Evolutionary conservation across 92 coral and sea anemone species (phyloP).

Genomic region (Parazoanthus atlanticus): DNA sequence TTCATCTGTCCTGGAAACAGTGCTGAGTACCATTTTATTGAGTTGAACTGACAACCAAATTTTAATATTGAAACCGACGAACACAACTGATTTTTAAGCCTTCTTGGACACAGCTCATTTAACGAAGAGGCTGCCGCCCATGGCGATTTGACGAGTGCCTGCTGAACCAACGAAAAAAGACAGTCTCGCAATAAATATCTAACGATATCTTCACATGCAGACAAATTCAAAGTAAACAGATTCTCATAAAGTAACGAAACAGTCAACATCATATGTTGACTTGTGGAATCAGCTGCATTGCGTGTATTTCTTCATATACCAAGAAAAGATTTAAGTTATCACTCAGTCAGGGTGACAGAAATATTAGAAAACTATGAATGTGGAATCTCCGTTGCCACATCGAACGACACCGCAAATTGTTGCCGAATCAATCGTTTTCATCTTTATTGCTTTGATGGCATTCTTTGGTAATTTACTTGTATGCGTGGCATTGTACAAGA

Average conservation of each 20-base stretch:
- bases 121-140: too few relatives aligned
- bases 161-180: not conserved
- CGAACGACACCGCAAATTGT: slow-evolving; percentile 20
- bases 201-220: not conserved
- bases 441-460: slow-evolving; percentile 19
- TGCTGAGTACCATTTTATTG: not conserved
- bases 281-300: not conserved
- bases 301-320: too few relatives aligned
- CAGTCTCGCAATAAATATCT: not conserved
- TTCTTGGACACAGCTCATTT: not conserved
- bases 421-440: slow-evolving; percentile 10
- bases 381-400: not conserved
- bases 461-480: slow-evolving; percentile 33
- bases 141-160: not conserved
- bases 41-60: not conserved
- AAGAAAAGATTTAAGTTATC: not conserved
- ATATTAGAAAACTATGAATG: slow-evolving; percentile 1
- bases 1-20: not conserved
- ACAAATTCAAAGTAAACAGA: not conserved
- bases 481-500: slow-evolving; percentile 31
- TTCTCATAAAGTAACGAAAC: not conserved
- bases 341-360: not conserved
- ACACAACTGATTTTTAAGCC: not conserved
- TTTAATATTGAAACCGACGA: not conserved
- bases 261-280: not conserved